Evolutionary conservation across 1,140 invertebrate genomes (phyloP), one percentile per base, ranked within the genome.

Genomic region (Asobara japonica): DNA sequence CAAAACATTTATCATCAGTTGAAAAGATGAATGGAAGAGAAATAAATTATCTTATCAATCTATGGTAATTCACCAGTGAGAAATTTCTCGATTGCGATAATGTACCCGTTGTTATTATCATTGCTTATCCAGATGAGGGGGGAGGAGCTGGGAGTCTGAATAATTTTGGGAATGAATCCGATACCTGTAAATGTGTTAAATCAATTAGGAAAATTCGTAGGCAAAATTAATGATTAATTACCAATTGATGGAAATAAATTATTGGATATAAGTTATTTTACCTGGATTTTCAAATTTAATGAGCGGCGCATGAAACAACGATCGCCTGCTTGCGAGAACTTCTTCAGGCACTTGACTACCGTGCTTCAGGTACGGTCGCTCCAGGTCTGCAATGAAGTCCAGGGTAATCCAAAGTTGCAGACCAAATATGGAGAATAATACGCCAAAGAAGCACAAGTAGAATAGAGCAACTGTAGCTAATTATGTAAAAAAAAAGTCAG

Each of bases 371-470:
- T 73, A 74, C 8, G 83, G 82, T 48, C 74, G 77, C 10, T 81
- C 76, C 7, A 78, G 65, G 10, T 74, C 38, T 0, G 71, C 51
- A 13, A 77, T 73, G 1, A 81, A 79, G 5, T 74, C 31, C 3
- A 84, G 51, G 4, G 79, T 80, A 6, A 84, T 62, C 77, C 78
- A 83, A 76, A 87, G 76, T 79, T 86, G 82, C 0, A 85, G 22
- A 1, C 91, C 89, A 78, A 96, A 96, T 72, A 97, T 86, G 0
- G 92, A 88, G 36, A 92, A 92, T 76, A 97, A 88, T 27, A 91
- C 89, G 5, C 89, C 86, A 82, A 96, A 97, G 86, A 96, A 97
- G 74, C 95, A 91, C 5, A 90, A 13, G 85, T 97, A 98, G 88
- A 97, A 98, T 0, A 93, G 36, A 27, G 92, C 77, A 27, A 97